phyloP scores from a whole-genome alignment of 2,113 vertebrate genomes.

The Paramisgurnus dabryanus region DNA sequence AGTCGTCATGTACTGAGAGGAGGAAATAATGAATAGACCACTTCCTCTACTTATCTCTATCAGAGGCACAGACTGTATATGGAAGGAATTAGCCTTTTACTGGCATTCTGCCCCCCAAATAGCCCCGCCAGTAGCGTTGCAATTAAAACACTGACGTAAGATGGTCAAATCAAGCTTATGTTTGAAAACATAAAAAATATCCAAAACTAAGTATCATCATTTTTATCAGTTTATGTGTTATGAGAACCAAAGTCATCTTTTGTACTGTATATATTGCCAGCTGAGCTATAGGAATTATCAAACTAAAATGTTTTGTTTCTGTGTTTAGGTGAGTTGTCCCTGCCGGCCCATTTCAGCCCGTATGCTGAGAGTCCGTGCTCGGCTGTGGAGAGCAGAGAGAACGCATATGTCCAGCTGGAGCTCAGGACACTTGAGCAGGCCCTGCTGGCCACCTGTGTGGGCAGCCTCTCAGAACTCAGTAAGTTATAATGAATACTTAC shows the following conservation, averaged over 20 bases:
- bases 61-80: constrained; percentile 3
- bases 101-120: constrained; percentile 11
- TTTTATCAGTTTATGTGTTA: no score
- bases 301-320: constrained; percentile 68
- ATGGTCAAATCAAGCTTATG: background rate
- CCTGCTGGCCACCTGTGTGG: constrained; percentile 86
- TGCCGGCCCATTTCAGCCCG: constrained; percentile 84
- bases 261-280: no score
- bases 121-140: background rate
- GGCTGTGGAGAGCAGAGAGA: constrained; percentile 73
- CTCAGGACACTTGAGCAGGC: constrained; percentile 89
- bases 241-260: no score
- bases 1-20: background rate
- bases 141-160: background rate
- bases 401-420: constrained; percentile 87
- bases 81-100: background rate
- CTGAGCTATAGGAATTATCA: constrained; percentile 16
- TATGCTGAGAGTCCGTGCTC: constrained; percentile 71
- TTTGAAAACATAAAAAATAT: background rate
- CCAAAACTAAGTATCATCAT: no score
- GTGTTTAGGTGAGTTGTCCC: constrained; percentile 84
- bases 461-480: constrained; percentile 95
- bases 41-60: constrained; percentile 46
- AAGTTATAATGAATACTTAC: constrained; percentile 62
- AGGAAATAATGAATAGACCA: constrained; percentile 33